A percentile compares a stretch with the other conserved stretches of the same genome.
Conservation (phyloP, 2,797 vertebrate species). For the Melanogrammus aeglefinus region DNA sequence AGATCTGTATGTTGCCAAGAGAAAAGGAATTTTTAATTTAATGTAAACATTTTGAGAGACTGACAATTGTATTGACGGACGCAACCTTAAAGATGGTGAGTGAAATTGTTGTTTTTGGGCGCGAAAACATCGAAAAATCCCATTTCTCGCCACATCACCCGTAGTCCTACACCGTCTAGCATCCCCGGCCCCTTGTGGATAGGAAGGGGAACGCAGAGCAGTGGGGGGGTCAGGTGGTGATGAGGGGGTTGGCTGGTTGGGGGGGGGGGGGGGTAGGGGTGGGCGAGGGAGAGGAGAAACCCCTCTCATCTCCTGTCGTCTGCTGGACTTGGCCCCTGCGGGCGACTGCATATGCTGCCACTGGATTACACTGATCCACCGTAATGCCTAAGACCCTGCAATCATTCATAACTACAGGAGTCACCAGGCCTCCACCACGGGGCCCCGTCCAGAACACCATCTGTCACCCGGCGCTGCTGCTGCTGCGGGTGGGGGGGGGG, state of each 20-base stretch:
- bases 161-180: no score
- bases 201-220: not conserved
- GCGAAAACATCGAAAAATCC: no score
- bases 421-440: constrained; percentile 42
- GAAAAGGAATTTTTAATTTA: no score
- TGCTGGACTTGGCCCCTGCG: constrained; percentile 50
- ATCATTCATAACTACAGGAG: constrained; percentile 80
- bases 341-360: constrained; percentile 73
- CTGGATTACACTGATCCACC: constrained; percentile 81
- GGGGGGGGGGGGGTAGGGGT: not conserved
- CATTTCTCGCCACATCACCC: no score
- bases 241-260: not conserved
- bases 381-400: constrained; percentile 74
- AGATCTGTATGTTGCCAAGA: no score
- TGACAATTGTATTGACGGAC: no score
- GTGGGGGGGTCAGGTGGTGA: not conserved
- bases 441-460: constrained; percentile 62
- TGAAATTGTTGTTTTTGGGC: no score
- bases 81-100: no score
- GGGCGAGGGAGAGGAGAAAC: not conserved
- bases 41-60: no score
- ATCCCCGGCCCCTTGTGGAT: no score
- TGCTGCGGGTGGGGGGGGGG: constrained; percentile 40
- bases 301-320: constrained; percentile 24
- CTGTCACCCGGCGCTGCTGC: constrained; percentile 67